phyloP scores from a whole-genome alignment of 2,888 invertebrate species.

The Acleris holmiana region DNA sequence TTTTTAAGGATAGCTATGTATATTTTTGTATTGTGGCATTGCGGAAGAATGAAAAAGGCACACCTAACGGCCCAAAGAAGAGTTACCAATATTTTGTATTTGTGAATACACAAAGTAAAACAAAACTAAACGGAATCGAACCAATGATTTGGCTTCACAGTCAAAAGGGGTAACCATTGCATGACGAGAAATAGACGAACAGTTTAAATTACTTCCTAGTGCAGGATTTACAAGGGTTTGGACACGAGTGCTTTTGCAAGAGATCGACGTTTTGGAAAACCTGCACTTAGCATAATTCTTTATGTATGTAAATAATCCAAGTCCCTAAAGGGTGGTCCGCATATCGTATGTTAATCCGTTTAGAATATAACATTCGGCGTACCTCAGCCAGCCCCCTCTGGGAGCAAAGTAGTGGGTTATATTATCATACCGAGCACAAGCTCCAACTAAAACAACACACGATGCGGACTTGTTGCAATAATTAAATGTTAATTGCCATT shows the following conservation, averaged over 20 bases:
- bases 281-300: conserved; percentile 34
- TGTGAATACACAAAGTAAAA: no score
- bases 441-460: conserved; percentile 10
- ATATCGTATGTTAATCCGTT: conserved; percentile 38
- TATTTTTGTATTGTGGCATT: no score
- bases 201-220: conserved; percentile 4
- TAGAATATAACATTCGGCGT: conserved; percentile 34
- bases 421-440: conserved; percentile 30
- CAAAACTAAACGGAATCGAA: no score
- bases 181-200: no score
- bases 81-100: no score
- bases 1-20: no score
- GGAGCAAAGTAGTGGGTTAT: conserved; percentile 27
- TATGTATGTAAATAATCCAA: conserved; percentile 37
- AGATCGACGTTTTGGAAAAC: conserved; percentile 16
- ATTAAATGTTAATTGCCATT: background rate
- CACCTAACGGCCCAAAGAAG: background rate
- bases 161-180: no score
- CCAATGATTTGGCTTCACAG: no score
- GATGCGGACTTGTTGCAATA: conserved; percentile 18
- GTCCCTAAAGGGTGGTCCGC: conserved; percentile 35
- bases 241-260: background rate
- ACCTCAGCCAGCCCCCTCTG: conserved; percentile 29
- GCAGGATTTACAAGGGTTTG: conserved; percentile 5
- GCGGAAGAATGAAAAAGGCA: no score